Conservation (phyloP, 1,140 invertebrate species). For the Coelopa frigida region DNA sequence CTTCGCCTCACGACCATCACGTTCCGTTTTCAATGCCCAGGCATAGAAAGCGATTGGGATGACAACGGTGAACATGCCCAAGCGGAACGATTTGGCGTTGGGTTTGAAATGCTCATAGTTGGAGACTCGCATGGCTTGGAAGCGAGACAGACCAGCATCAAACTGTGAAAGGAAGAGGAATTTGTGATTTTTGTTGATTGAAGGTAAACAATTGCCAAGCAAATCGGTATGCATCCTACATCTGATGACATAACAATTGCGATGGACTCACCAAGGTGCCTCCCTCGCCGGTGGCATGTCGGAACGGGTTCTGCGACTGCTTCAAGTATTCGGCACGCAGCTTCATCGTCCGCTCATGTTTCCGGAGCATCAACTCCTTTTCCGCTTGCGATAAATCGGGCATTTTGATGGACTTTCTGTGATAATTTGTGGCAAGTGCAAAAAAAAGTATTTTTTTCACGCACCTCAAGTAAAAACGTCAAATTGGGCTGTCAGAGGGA, state of each 20-base stretch:
- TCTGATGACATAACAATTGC: constrained; percentile 42
- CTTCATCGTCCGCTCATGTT: constrained; percentile 36
- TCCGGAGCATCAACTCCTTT: constrained; percentile 28
- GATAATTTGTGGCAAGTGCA: too few relatives aligned
- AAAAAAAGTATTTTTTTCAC: too few relatives aligned
- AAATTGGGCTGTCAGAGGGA: too few relatives aligned
- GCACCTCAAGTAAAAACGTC: too few relatives aligned
- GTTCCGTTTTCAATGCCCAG: constrained; percentile 49
- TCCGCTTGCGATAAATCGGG: constrained; percentile 13
- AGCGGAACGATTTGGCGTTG: constrained; percentile 50
- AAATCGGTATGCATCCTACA: not conserved
- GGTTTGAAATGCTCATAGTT: constrained; percentile 61
- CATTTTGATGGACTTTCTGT: constrained; percentile 11
- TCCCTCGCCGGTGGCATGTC: constrained; percentile 48
- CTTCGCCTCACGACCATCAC: constrained; percentile 50
- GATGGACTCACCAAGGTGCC: constrained; percentile 53
- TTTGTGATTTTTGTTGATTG: not conserved
- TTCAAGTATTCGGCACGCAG: constrained; percentile 57
- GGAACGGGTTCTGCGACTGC: constrained; percentile 57
- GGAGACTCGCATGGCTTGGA: constrained; percentile 57
- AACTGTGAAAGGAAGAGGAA: constrained; percentile 53
- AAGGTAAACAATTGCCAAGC: constrained; percentile 7
- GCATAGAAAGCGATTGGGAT: constrained; percentile 52
- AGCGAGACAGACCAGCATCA: constrained; percentile 65
- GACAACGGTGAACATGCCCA: constrained; percentile 50